phyloP scores from a whole-genome alignment of 2,888 invertebrate species.

The Eulithis prunata region DNA sequence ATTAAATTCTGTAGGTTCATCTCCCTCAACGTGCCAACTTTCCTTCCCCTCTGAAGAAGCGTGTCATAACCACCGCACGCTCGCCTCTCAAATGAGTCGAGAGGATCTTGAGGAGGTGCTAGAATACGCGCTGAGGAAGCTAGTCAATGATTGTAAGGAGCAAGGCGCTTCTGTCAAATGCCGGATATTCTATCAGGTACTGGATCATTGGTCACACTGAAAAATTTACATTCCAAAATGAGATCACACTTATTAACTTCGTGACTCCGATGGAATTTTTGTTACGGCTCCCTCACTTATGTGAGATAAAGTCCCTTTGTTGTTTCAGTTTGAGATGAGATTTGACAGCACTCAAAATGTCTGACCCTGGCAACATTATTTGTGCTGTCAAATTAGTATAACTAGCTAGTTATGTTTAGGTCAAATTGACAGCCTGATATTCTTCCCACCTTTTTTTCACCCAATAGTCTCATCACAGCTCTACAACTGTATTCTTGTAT shows the following conservation, averaged over 20 bases:
- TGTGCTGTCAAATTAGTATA: too few species aligned
- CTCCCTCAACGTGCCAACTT: constrained; percentile 74
- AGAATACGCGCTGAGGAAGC: constrained; percentile 81
- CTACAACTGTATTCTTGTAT: not conserved
- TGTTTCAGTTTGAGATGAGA: not conserved
- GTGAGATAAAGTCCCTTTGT: not conserved
- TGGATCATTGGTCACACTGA: too few species aligned
- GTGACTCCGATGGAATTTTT: too few species aligned
- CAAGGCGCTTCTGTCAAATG: constrained; percentile 86
- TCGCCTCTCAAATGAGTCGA: constrained; percentile 61
- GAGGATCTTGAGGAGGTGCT: constrained; percentile 74
- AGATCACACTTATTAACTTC: too few species aligned
- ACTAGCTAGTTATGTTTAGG: too few species aligned
- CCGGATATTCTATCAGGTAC: constrained; percentile 90
- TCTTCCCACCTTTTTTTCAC: too few species aligned
- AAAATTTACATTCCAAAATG: too few species aligned
- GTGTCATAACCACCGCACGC: constrained; percentile 61
- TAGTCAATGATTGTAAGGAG: constrained; percentile 65
- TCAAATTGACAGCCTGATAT: too few species aligned
- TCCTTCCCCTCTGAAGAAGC: constrained; percentile 72
- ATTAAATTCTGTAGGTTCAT: constrained; percentile 59
- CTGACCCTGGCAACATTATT: too few species aligned
- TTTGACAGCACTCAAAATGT: not conserved
- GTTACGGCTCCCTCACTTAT: too few species aligned
- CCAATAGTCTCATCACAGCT: too few species aligned